Evolutionary conservation across 1,140 invertebrate genomes (phyloP), one percentile per base, ranked within the genome.

Genomic region (Maconellicoccus hirsutus): DNA sequence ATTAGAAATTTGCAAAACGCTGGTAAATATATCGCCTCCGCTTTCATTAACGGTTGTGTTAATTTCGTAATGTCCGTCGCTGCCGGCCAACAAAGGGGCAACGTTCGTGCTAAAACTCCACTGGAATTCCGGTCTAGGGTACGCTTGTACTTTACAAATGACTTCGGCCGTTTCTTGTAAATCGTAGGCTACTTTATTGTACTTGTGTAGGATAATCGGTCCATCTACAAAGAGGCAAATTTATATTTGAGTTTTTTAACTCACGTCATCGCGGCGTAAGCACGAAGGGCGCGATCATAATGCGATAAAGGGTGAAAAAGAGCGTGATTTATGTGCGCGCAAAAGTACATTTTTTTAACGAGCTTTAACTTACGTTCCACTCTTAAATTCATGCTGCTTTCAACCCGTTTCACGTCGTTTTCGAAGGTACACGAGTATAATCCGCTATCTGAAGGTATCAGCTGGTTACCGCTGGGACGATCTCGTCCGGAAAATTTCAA

Each of bases 121-220:
- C 75, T 94, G 91, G 78, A 96, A 95, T 76, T 92, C 90, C 0
- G 93, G 92, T 76, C 90, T 89, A 0, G 93, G 94, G 80, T 92
- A 96, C 0, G 93, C 92, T 78, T 94, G 91, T 1, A 96, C 91
- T 77, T 89, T 86, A 78, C 94, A 96, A 1, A 88, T 83, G 10
- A 96, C 87, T 77, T 91, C 86, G 0, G 92, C 93, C 0, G 85
- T 89, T 77, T 95, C 92, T 12, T 85, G 81, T 1, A 92, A 77
- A 78, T 94, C 92, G 74, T 88, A 93, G 2, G 93, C 93, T 0
- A 95, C 93, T 80, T 94, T 93, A 72, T 88, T 91, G 77, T 93
- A 89, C 72, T 90, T 87, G 77, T 91, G 88, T 12, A 93, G 82
- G 4, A 90, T 84, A 74, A 94, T 91, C 0, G 93, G 93, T 77